phyloP scores from a whole-genome alignment of 2,888 invertebrate species.

The Molanna angustata region DNA sequence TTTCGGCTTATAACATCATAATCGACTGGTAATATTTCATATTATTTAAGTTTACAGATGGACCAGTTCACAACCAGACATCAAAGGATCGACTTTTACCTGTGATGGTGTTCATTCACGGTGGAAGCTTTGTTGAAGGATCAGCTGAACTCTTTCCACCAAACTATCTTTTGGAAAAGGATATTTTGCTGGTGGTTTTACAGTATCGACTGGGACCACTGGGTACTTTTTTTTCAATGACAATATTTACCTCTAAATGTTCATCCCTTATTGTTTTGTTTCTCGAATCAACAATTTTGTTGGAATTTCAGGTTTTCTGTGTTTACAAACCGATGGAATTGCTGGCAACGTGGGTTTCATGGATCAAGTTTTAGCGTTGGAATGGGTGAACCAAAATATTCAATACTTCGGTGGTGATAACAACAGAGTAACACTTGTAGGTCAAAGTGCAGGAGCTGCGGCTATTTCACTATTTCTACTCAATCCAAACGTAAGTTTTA shows the following conservation, averaged over 20 bases:
- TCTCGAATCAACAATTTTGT: neutral
- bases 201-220: conserved; percentile 52
- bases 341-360: conserved; percentile 55
- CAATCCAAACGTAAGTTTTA: conserved; percentile 45
- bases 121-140: conserved; percentile 45
- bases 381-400: conserved; percentile 54
- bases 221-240: too few species aligned
- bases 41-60: too few species aligned
- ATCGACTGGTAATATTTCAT: too few species aligned
- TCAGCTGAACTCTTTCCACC: conserved; percentile 42
- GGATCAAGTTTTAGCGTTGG: conserved; percentile 49
- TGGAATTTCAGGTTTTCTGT: conserved; percentile 45
- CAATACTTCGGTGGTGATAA: conserved; percentile 52
- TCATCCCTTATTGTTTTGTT: too few species aligned
- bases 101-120: conserved; percentile 48
- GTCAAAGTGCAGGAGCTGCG: conserved; percentile 54
- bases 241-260: too few species aligned
- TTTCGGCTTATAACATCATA: too few species aligned
- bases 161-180: conserved; percentile 45
- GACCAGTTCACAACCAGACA: too few species aligned
- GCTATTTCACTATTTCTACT: conserved; percentile 46
- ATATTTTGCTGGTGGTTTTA: conserved; percentile 49
- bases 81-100: conserved; percentile 36
- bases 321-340: conserved; percentile 46
- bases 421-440: conserved; percentile 48